Evolutionary conservation across 2,888 invertebrate genomes (phyloP), one percentile per base, ranked within the genome.

Genomic region (Tridacna gigas): DNA sequence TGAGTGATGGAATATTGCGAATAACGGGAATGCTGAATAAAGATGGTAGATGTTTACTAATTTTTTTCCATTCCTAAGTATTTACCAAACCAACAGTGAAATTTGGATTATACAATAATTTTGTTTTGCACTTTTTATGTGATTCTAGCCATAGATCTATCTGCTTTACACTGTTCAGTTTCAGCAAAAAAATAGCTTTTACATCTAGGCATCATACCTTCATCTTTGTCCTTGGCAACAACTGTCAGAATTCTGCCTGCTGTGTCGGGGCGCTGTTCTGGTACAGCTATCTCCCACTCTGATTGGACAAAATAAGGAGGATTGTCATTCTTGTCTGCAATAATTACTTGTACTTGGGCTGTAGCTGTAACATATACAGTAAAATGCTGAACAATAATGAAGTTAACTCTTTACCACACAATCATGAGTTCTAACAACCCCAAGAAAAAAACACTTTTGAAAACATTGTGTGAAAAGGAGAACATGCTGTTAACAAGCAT

Each of bases 141-240:
- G 37, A 37, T 37, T 37, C 37, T 7, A 37, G 37, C 37, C 37
- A 37, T 4, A 37, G n/a, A n/a, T n/a, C n/a, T 37, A 37, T 37
- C 3, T 7, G 7, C 37, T 37, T 37, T 37, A 4, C 2, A 37
- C 37, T 37, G 37, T 37, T 37, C 37, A 2, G 3, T 37, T 37
- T 37, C 37, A 7, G 37, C 37, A 37, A 37, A 37, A n/a, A 37
- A 37, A 37, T 37, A 37, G 2, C 37, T 37, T 37, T 7, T 37
- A n/a, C n/a, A n/a, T n/a, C 7, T 37, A n/a, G 9, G 18, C 65
- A 22, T 47, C 86, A 74, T 86, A 92, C 92, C 98, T 96, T 91
- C 90, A 84, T 99, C 99, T 96, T 98, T 98, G 96, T 99, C 99
- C 96, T 98, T 98, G 96, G 99, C 99, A 96, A 98, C 98, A 96